These are phyloP conservation scores for Charaxes varanes DNA, from an alignment of 1,140 invertebrate species.

Conservation along the genomic window DNA sequence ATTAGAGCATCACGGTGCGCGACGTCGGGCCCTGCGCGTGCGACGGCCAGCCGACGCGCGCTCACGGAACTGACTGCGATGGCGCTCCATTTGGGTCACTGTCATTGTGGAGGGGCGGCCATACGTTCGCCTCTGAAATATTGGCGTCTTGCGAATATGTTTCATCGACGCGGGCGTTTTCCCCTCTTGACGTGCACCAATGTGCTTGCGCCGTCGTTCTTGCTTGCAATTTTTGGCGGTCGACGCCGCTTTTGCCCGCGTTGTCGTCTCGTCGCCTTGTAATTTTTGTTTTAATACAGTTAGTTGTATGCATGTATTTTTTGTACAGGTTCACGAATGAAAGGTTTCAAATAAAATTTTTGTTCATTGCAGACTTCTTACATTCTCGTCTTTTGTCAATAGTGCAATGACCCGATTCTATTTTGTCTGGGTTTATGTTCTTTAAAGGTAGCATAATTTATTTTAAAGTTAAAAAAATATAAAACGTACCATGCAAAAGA, in stretches of 20 bases:
- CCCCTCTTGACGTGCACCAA: slow-evolving; percentile 32
- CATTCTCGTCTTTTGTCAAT: slow-evolving; percentile 1
- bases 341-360: background rate
- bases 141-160: slow-evolving; percentile 66
- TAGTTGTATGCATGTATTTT: slow-evolving; percentile 1
- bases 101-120: slow-evolving; percentile 68
- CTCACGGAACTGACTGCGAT: slow-evolving; percentile 69
- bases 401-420: slow-evolving; percentile 8
- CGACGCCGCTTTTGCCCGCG: slow-evolving; percentile 11
- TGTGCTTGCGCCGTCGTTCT: slow-evolving; percentile 38
- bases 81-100: slow-evolving; percentile 71
- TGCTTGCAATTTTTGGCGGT: slow-evolving; percentile 32
- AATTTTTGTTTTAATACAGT: slow-evolving; percentile 7
- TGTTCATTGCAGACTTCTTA: background rate
- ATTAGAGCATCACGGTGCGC: slow-evolving; percentile 26
- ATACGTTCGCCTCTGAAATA: slow-evolving; percentile 67
- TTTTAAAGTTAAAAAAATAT: too few relatives aligned
- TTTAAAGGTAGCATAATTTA: too few relatives aligned
- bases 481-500: too few relatives aligned
- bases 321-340: background rate
- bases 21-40: slow-evolving; percentile 19
- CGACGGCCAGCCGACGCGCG: slow-evolving; percentile 39
- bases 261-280: slow-evolving; percentile 8
- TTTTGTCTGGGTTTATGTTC: too few relatives aligned
- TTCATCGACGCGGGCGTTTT: slow-evolving; percentile 46